A percentile compares a stretch with the other conserved stretches of the same genome.
phyloP scores from a whole-genome alignment of 2,797 vertebrate species.

The Melanotaenia maccullochi region DNA sequence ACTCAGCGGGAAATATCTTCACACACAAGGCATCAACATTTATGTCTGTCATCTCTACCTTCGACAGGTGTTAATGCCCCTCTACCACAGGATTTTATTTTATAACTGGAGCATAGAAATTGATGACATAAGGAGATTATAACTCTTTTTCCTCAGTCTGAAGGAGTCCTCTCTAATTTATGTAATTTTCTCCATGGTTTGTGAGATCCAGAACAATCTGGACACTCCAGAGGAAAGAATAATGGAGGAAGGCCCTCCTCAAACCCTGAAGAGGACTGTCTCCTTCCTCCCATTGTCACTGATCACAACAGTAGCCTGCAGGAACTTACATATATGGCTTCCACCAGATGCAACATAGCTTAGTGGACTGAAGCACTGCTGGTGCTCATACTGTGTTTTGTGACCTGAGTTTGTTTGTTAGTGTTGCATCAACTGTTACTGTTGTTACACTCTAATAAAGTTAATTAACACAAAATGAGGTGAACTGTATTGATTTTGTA shows the following conservation, averaged over 20 bases:
- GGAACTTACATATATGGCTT: constrained; percentile 19
- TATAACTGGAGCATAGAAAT: constrained; percentile 8
- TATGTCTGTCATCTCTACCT: neutral
- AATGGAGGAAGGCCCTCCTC: constrained; percentile 21
- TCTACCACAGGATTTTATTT: constrained; percentile 23
- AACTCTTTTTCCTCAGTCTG: constrained; percentile 15
- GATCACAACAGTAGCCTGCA: constrained; percentile 23
- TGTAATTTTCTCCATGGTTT: constrained; percentile 31
- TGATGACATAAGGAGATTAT: constrained; percentile 21
- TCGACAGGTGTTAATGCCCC: neutral
- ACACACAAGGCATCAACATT: constrained; percentile 7
- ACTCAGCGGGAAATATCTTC: neutral
- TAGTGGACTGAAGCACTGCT: constrained; percentile 20
- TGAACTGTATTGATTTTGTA: constrained; percentile 31
- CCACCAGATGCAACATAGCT: neutral
- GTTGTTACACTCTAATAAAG: constrained; percentile 64
- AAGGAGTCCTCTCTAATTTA: constrained; percentile 47
- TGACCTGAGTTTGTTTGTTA: constrained; percentile 35
- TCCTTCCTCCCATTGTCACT: constrained; percentile 13
- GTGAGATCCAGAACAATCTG: constrained; percentile 17
- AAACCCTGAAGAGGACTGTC: constrained; percentile 21
- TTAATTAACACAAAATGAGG: constrained; percentile 31
- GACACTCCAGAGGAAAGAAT: constrained; percentile 10
- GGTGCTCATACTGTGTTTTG: constrained; percentile 23
- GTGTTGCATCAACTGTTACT: constrained; percentile 27